Evolutionary conservation across 2,888 invertebrate species (phyloP).

Genomic region (Archaeoteleia sp.): DNA sequence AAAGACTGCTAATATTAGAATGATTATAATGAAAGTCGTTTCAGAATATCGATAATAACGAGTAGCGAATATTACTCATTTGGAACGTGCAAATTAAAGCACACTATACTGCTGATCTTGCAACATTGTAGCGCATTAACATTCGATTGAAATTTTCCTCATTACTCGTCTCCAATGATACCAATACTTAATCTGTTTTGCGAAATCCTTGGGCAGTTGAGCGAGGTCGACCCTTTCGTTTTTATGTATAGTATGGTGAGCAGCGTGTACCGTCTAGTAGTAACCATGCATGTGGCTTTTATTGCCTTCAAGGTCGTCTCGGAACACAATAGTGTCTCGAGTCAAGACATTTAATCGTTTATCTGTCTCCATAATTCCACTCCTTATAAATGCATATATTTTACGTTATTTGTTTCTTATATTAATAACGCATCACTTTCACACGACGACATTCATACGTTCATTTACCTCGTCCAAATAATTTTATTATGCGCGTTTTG

Average conservation of each 20-base stretch:
- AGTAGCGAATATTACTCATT: too few relatives aligned
- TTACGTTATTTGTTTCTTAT: constrained; percentile 8
- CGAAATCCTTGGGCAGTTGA: constrained; percentile 24
- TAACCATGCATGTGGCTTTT: constrained; percentile 64
- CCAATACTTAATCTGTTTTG: constrained; percentile 19
- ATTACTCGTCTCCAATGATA: constrained; percentile 16
- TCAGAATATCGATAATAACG: too few relatives aligned
- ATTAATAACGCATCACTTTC: not conserved
- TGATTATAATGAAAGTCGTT: too few relatives aligned
- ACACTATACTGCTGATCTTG: not conserved
- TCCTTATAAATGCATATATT: constrained; percentile 24
- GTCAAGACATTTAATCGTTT: constrained; percentile 42
- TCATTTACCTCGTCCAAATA: too few relatives aligned
- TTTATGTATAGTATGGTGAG: constrained; percentile 24
- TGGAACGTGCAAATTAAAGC: too few relatives aligned
- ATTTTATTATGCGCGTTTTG: too few relatives aligned
- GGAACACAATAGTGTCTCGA: constrained; percentile 45
- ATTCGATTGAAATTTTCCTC: not conserved
- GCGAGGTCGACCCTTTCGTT: constrained; percentile 31
- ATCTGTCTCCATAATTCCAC: constrained; percentile 34
- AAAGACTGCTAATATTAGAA: too few relatives aligned
- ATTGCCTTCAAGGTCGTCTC: constrained; percentile 62
- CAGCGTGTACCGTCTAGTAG: constrained; percentile 30
- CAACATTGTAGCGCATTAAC: not conserved
- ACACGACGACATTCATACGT: not conserved